These are phyloP conservation scores for Aphelocoma californica DNA, from an alignment of 2,797 vertebrate species.

Conservation along the genomic window DNA sequence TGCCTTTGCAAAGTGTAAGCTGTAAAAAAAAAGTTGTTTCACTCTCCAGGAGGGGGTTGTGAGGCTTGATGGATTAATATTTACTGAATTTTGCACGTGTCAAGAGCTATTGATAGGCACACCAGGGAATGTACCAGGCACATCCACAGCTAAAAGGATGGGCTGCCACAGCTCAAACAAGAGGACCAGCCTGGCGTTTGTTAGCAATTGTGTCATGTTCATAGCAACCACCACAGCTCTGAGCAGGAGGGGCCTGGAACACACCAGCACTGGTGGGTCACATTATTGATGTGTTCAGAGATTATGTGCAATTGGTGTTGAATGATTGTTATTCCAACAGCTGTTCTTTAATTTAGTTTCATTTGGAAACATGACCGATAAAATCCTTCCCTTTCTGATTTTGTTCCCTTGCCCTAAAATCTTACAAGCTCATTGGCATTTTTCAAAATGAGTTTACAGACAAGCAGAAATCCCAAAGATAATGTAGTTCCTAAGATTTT, in stretches of 20 bases:
- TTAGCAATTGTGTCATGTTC: background rate
- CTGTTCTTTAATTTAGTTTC: background rate
- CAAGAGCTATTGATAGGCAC: background rate
- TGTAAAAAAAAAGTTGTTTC: background rate
- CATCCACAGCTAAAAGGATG: background rate
- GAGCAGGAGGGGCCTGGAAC: background rate
- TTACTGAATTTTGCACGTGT: conserved; percentile 9
- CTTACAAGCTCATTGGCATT: background rate
- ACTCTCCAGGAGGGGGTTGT: background rate
- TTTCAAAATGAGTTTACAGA: background rate
- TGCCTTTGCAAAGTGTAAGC: background rate
- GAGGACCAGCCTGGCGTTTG: background rate
- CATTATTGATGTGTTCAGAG: background rate
- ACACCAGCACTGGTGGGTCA: background rate
- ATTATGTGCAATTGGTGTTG: background rate
- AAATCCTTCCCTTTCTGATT: background rate
- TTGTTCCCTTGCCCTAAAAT: background rate
- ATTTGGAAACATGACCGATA: background rate
- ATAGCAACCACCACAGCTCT: background rate
- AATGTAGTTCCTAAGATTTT: background rate
- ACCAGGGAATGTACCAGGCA: background rate
- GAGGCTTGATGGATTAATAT: conserved; percentile 35
- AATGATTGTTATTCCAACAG: background rate
- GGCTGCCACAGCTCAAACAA: background rate
- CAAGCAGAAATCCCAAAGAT: background rate